Evolutionary conservation across 2,113 vertebrate species (phyloP).

Genomic region (Anhinga anhinga): DNA sequence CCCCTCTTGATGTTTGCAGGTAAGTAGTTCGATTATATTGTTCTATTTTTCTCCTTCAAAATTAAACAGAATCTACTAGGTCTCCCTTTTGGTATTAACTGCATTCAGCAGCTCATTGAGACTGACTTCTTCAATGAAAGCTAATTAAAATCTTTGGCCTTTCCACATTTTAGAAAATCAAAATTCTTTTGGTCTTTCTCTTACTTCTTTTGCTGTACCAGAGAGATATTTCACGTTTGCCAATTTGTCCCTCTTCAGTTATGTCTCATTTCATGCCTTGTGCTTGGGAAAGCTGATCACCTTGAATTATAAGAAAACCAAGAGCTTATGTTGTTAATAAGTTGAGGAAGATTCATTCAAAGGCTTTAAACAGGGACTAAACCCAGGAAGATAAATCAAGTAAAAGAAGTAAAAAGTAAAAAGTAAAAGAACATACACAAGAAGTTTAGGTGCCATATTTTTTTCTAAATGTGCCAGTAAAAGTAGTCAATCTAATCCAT

Average conservation of each 20-base stretch:
- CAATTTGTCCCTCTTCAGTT: not conserved
- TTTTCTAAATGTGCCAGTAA: not conserved
- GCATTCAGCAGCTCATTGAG: not conserved
- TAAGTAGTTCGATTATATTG: not conserved
- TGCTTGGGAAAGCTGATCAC: not conserved
- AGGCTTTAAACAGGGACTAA: not conserved
- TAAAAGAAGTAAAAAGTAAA: no score
- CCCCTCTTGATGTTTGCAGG: not conserved
- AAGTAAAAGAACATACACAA: not conserved
- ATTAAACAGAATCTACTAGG: not conserved
- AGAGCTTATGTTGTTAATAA: not conserved
- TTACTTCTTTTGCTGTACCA: not conserved
- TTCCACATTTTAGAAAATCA: not conserved
- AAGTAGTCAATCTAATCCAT: not conserved
- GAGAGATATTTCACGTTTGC: not conserved
- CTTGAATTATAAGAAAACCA: not conserved
- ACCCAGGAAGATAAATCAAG: not conserved
- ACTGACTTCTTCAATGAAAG: not conserved
- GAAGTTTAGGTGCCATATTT: not conserved
- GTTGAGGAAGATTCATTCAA: not conserved
- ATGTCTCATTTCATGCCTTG: not conserved
- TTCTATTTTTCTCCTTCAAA: not conserved
- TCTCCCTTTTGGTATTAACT: not conserved
- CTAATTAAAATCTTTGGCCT: not conserved
- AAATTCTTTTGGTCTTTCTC: not conserved